Percentiles rank a stretch among this genome's conserved stretches.
Conservation (phyloP, 23 tunicate species). For the Styela plicata region DNA sequence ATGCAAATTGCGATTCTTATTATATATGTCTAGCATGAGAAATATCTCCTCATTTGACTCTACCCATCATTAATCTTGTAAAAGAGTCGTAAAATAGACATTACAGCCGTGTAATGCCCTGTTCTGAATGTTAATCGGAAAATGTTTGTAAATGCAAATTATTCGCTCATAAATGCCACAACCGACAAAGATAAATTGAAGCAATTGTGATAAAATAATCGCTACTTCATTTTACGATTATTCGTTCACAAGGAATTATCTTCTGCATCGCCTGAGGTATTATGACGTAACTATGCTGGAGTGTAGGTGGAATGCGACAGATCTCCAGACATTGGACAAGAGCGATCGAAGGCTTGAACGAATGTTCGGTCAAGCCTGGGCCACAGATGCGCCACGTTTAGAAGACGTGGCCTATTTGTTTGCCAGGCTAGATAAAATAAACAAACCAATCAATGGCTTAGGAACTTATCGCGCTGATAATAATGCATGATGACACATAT, state of each 20-base stretch:
- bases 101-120: not conserved
- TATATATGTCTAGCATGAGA: no score
- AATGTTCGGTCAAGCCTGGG: no score
- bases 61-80: not conserved
- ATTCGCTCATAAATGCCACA: not conserved
- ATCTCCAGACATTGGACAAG: not conserved
- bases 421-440: no score
- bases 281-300: not conserved
- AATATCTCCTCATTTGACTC: no score
- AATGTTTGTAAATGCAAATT: not conserved
- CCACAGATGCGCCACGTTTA: no score
- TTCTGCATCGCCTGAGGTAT: not conserved
- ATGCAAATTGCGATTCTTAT: no score
- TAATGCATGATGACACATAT: not conserved
- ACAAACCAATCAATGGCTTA: not conserved
- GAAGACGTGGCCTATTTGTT: no score
- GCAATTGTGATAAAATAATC: not conserved
- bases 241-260: not conserved
- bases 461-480: not conserved
- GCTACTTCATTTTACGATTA: not conserved
- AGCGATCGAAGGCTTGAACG: not conserved
- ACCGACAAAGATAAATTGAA: not conserved
- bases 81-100: not conserved
- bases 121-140: not conserved
- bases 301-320: not conserved